Base-by-base conservation (phyloP, 2,888 invertebrate species). In the Resseliella maxima region DNA sequence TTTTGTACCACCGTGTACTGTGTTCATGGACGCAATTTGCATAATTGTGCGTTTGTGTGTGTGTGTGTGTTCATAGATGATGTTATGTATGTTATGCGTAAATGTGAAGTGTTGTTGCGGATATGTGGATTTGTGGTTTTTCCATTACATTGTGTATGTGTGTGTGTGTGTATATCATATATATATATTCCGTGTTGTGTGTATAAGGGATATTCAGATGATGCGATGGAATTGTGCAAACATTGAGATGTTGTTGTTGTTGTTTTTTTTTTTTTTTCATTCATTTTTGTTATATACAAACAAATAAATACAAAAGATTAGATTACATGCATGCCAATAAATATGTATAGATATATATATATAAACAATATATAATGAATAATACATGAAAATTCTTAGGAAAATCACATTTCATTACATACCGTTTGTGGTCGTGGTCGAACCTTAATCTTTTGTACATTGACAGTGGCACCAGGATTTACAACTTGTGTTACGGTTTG, bases 371-470 rank as follows among this genome's bases (percentile, higher is more conserved):
- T n/a, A n/a, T n/a, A n/a, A n/a, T n/a, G n/a, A 50, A 18, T 3
- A 50, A 50, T 21, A 15, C 50, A 50, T 18, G 21, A 6, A 50
- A 50, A 18, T 18, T 8, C 12, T 41, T 41, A 41, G 12, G 10
- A 50, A 18, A 72, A 35, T 1, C n/a, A 24, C 24, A 2, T 31
- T 72, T 59, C 5, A n/a, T n/a, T 38, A 83, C 83, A 31, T 38
- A 83, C 83, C 21, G 81, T 81, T 35, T 36, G 38, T 38, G 83
- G 83, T 21, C 38, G 83, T 83, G 83, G 38, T 38, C 83, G 83
- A 1, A 83, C 83, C 12, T 83, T 83, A 12, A 83, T 83, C 24
- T 83, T 83, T 38, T 83, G 83, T n/a, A 83, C 38, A 38, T 59
- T n/a, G 3, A 38, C n/a, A 21, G n/a, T n/a, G n/a, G n/a, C 35